These are phyloP conservation scores for Diadegma fenestrale DNA, from an alignment of 2,888 invertebrate species.

Conservation along the genomic window DNA sequence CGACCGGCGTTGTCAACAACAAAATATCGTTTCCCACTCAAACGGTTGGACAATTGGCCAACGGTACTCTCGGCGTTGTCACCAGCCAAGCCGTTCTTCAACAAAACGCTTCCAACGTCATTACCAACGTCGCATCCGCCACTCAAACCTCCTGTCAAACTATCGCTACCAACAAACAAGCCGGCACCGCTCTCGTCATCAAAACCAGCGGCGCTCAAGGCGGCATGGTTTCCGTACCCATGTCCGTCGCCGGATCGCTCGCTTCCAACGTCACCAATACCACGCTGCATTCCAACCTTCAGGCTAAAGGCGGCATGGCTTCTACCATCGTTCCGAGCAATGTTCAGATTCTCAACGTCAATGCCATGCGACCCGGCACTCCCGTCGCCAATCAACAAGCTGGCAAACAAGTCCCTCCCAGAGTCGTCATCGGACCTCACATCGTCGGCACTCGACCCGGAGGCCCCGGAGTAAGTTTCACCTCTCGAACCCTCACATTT, in stretches of 20 bases:
- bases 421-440: slow-evolving; percentile 94
- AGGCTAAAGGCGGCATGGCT: slow-evolving; percentile 83
- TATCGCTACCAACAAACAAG: slow-evolving; percentile 80
- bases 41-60: slow-evolving; percentile 87
- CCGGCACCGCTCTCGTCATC: slow-evolving; percentile 84
- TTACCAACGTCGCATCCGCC: slow-evolving; percentile 71
- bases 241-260: slow-evolving; percentile 82
- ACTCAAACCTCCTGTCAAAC: slow-evolving; percentile 74
- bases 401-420: slow-evolving; percentile 88
- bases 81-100: slow-evolving; percentile 86
- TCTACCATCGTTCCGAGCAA: slow-evolving; percentile 89
- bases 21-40: slow-evolving; percentile 89
- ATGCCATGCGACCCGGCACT: slow-evolving; percentile 89
- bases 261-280: slow-evolving; percentile 75
- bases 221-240: slow-evolving; percentile 84
- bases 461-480: slow-evolving; percentile 89
- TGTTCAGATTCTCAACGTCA: slow-evolving; percentile 93
- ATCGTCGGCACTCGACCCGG: slow-evolving; percentile 93
- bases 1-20: slow-evolving; percentile 85
- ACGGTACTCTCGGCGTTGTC: slow-evolving; percentile 89
- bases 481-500: no score
- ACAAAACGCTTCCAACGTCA: slow-evolving; percentile 85
- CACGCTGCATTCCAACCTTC: slow-evolving; percentile 78
- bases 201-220: slow-evolving; percentile 83
- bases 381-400: slow-evolving; percentile 90